Conservation (phyloP, 2,888 invertebrate species). For the Cacoxenus indagator region DNA sequence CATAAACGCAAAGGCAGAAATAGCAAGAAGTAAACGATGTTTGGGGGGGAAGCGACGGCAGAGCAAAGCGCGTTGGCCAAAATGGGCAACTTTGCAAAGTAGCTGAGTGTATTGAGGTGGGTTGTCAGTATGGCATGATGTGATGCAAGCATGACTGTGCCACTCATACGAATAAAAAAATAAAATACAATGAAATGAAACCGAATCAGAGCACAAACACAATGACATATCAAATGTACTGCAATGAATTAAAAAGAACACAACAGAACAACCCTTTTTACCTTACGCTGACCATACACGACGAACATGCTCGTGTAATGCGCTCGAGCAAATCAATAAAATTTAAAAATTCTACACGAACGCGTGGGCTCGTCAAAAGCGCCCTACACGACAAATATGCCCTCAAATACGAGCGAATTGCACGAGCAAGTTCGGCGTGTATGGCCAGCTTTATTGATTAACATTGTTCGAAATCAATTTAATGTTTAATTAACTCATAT, state of each 20-base stretch:
- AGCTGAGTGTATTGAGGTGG: neutral
- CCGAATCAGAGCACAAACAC: neutral
- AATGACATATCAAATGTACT: neutral
- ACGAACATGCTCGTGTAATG: too few species aligned
- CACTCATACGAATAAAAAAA: neutral
- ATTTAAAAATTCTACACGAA: too few species aligned
- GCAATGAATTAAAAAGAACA: neutral
- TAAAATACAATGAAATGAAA: neutral
- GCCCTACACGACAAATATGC: too few species aligned
- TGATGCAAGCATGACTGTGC: slow-evolving; percentile 3
- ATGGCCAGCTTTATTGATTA: too few species aligned
- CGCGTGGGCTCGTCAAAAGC: too few species aligned
- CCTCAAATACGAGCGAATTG: too few species aligned
- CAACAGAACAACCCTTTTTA: too few species aligned
- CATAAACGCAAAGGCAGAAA: slow-evolving; percentile 59
- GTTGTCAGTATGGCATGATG: neutral
- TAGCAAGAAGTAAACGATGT: slow-evolving; percentile 50
- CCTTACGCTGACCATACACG: too few species aligned
- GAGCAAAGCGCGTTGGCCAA: neutral
- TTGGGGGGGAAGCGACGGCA: slow-evolving; percentile 29
- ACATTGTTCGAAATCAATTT: too few species aligned
- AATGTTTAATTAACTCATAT: slow-evolving; percentile 45
- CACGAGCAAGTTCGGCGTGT: too few species aligned
- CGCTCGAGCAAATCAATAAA: too few species aligned
- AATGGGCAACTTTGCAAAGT: neutral